Base-by-base conservation (phyloP, 2,888 invertebrate genomes). In the Sipunculus nudus region DNA sequence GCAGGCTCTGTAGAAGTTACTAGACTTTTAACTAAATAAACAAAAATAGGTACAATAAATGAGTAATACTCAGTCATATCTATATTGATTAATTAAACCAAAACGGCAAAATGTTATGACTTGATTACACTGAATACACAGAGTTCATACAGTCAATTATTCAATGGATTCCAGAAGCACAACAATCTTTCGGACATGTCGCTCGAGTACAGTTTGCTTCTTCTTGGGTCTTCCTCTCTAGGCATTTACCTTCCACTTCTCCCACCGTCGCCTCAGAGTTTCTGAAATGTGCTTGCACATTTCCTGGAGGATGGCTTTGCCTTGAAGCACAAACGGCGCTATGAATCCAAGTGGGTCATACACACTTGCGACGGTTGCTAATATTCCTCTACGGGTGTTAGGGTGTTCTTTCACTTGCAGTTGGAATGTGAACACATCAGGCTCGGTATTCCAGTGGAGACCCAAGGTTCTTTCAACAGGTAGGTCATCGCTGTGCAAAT, bases 291-390 rank as follows among this genome's bases (percentile, higher is more conserved):
- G 63, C 21, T 49, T 35, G 28, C 67, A 71, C 41, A 66, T 48
- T 25, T 61, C 26, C 35, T 71, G 72, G 3, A 71, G 41, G 8
- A 70, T 63, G 38, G 61, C 47, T 38, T 68, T 70, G 16, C 64
- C 64, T 6, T 52, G 32, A 6, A 70, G 48, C 8, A 65, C 13
- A 25, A 70, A 55, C 26, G 68, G 72, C 1, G 72, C 46, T 25
- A 74, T 57, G 29, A 73, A 46, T 6, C 67, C 71, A 35, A 73
- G 56, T 0, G 72, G 70, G 54, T 73, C 73, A 50, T 69, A 70
- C 2, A 73, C 43, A 2, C 62, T 64, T 31, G 55, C 46, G 5
- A 72, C 54, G 6, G 67, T 63, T 2, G 71, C 65, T 8, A 74
- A 38, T 8, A 71, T 48, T 4, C 64, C 67, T 1, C 67, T 35